phyloP scores from a whole-genome alignment of 2,888 invertebrate genomes.

The Dryobota labecula region DNA sequence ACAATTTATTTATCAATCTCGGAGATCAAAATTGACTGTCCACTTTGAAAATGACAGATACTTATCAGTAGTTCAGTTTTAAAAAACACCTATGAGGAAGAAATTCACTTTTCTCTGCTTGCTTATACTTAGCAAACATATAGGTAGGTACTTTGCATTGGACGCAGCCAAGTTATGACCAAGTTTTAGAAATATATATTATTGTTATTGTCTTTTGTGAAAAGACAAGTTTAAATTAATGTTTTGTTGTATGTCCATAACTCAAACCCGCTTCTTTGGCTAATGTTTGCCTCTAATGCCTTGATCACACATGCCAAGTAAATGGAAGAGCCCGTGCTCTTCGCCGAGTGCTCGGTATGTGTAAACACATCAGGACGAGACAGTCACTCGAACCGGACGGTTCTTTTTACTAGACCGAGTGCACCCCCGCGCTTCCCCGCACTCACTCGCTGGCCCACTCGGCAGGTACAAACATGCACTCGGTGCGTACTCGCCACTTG shows the following conservation, averaged over 20 bases:
- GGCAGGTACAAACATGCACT: too few relatives aligned
- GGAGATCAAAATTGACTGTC: constrained; percentile 52
- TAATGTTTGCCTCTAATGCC: background rate
- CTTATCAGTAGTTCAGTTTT: constrained; percentile 43
- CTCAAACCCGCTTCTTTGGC: background rate
- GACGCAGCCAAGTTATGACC: background rate
- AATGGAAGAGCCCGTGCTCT: too few relatives aligned
- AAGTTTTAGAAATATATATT: background rate
- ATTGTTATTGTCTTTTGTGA: background rate
- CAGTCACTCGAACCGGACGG: too few relatives aligned
- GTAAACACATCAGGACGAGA: too few relatives aligned
- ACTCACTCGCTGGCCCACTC: too few relatives aligned
- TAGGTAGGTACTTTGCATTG: background rate
- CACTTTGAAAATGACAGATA: constrained; percentile 16
- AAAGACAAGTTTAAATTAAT: too few relatives aligned
- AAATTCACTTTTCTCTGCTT: background rate
- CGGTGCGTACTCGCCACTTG: too few relatives aligned
- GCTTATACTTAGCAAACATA: background rate
- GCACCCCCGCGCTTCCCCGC: too few relatives aligned
- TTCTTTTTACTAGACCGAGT: too few relatives aligned
- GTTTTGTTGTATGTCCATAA: background rate
- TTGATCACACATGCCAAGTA: too few relatives aligned
- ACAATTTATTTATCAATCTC: constrained; percentile 63
- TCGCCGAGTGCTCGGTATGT: too few relatives aligned
- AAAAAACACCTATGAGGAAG: background rate